Evolutionary conservation across 30 jellyfish, hydroid and myxozoan genomes (phyloP).

Genomic region (Sanderia malayensis): DNA sequence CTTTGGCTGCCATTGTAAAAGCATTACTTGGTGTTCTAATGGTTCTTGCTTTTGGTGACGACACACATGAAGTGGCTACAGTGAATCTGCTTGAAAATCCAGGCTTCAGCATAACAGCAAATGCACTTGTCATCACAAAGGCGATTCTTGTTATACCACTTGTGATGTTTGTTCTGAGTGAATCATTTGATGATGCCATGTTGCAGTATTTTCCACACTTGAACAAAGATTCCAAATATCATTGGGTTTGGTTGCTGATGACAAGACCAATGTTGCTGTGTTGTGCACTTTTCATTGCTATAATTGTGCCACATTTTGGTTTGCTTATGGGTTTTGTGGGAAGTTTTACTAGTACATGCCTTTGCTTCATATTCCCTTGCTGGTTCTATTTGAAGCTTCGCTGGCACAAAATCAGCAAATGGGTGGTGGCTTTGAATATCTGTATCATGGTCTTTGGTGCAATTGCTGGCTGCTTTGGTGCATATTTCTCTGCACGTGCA

Average conservation of each 20-base stretch:
- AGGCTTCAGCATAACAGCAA: slow-evolving; percentile 66
- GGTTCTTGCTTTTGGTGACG: slow-evolving; percentile 85
- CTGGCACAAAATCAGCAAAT: slow-evolving; percentile 66
- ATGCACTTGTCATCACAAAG: slow-evolving; percentile 73
- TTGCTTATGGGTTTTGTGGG: slow-evolving; percentile 90
- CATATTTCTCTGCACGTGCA: slow-evolving; percentile 70
- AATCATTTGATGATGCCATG: slow-evolving; percentile 80
- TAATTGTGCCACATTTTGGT: slow-evolving; percentile 93
- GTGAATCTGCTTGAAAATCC: slow-evolving; percentile 59
- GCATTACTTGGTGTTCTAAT: slow-evolving; percentile 76
- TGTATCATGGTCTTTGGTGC: slow-evolving; percentile 73
- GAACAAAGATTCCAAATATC: slow-evolving; percentile 64
- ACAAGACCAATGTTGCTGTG: slow-evolving; percentile 87
- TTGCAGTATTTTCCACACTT: slow-evolving; percentile 71
- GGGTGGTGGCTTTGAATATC: slow-evolving; percentile 46
- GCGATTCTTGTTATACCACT: slow-evolving; percentile 86
- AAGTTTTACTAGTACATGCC: slow-evolving; percentile 90
- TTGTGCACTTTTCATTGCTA: slow-evolving; percentile 68
- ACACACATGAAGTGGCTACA: slow-evolving; percentile 82
- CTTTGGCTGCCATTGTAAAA: slow-evolving; percentile 82
- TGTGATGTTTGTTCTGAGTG: slow-evolving; percentile 88
- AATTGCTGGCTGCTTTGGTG: slow-evolving; percentile 81
- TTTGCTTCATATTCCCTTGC: slow-evolving; percentile 90
- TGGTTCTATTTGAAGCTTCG: slow-evolving; percentile 75
- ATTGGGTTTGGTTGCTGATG: slow-evolving; percentile 80